phyloP scores from a whole-genome alignment of 2,113 vertebrate species.

The Apeltes quadracus region DNA sequence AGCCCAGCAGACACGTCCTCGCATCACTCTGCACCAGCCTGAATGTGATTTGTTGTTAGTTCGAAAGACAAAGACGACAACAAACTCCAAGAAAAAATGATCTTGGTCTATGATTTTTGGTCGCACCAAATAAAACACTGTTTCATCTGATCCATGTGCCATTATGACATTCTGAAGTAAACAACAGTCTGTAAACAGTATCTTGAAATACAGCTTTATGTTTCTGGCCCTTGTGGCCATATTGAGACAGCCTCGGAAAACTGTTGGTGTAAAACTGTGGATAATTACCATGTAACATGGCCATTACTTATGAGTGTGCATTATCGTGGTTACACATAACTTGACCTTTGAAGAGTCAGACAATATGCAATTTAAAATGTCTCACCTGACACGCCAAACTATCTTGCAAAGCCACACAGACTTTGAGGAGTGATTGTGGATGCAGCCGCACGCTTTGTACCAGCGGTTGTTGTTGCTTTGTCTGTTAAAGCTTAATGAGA shows the following conservation, averaged over 20 bases:
- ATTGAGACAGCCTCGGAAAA: conserved; percentile 36
- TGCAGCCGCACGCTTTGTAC: conserved; percentile 31
- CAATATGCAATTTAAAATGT: conserved; percentile 55
- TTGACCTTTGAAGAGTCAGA: conserved; percentile 50
- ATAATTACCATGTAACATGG: conserved; percentile 43
- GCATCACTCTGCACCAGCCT: not conserved
- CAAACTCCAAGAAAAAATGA: not conserved
- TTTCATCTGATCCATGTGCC: conserved; percentile 17
- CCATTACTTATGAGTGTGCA: conserved; percentile 42
- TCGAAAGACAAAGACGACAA: not conserved
- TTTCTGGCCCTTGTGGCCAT: conserved; percentile 41
- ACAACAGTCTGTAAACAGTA: conserved; percentile 15
- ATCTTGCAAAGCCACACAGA: conserved; percentile 36
- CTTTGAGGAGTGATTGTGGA: conserved; percentile 45
- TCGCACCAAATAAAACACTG: conserved; percentile 11
- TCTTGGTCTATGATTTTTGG: not conserved
- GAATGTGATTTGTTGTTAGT: not conserved
- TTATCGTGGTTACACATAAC: conserved; percentile 44
- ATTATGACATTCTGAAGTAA: conserved; percentile 16
- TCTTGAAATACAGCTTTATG: conserved; percentile 38
- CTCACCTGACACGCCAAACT: conserved; percentile 36
- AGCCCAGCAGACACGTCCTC: not conserved
- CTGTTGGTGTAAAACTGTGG: conserved; percentile 37
- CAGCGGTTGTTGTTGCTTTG: conserved; percentile 31
- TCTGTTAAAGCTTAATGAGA: conserved; percentile 46